Percentiles rank a stretch among this genome's conserved stretches.
These are phyloP conservation scores for Noturus placidus DNA, from an alignment of 2,113 vertebrate genomes.

Conservation along the genomic window DNA sequence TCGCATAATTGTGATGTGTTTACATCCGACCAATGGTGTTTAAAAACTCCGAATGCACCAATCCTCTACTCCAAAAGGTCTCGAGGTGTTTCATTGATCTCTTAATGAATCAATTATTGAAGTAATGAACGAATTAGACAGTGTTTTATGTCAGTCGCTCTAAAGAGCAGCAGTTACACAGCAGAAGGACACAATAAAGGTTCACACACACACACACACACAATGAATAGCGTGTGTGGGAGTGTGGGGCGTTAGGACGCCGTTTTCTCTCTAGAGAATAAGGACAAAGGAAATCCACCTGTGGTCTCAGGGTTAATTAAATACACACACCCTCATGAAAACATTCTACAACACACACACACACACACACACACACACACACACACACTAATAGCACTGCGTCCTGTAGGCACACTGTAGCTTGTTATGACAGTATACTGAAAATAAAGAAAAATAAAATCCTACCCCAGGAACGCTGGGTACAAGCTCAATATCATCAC, in stretches of 20 bases:
- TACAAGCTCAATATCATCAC: background rate
- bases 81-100: background rate
- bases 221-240: constrained; percentile 17
- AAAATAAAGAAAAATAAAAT: too few relatives aligned
- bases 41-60: background rate
- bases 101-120: background rate
- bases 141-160: background rate
- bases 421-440: background rate
- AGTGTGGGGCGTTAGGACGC: constrained; percentile 55
- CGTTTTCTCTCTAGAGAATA: constrained; percentile 52
- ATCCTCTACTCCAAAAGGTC: background rate
- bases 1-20: background rate
- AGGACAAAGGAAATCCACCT: constrained; percentile 50
- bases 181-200: background rate
- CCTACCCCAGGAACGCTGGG: background rate
- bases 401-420: background rate
- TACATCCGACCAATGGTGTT: background rate
- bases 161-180: background rate
- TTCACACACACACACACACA: background rate
- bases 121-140: background rate
- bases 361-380: constrained; percentile 32
- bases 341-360: constrained; percentile 15
- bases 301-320: constrained; percentile 48
- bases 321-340: constrained; percentile 22
- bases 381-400: background rate